These are phyloP conservation scores for Ormyrus nitidulus DNA, from an alignment of 2,888 invertebrate species.

Conservation along the genomic window DNA sequence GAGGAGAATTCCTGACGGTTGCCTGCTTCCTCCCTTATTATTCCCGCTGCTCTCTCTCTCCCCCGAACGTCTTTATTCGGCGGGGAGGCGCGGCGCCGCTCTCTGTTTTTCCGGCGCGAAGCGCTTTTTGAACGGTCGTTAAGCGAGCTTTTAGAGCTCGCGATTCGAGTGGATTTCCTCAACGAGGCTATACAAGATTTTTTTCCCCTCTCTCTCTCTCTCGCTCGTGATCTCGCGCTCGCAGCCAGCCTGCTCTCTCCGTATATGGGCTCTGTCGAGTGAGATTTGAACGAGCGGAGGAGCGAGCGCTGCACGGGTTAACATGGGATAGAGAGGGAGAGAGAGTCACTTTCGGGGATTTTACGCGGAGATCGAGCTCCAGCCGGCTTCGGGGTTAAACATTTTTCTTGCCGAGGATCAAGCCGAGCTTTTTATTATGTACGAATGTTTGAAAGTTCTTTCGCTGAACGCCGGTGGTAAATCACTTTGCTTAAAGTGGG, in stretches of 20 bases:
- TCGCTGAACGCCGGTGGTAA: no score
- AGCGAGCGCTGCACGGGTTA: slow-evolving; percentile 11
- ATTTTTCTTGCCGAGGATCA: neutral
- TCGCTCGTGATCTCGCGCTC: neutral
- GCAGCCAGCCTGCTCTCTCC: neutral
- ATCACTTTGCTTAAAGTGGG: no score
- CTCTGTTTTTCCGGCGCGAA: neutral
- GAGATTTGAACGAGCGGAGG: slow-evolving; percentile 44
- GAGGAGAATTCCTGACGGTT: slow-evolving; percentile 4
- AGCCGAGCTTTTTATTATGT: neutral
- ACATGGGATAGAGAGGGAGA: neutral
- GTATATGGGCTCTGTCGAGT: slow-evolving; percentile 22
- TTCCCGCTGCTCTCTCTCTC: neutral
- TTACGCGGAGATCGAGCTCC: slow-evolving; percentile 4
- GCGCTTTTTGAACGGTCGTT: slow-evolving; percentile 26
- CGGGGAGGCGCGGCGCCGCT: no score
- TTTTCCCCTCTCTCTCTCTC: neutral
- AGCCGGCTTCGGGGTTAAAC: neutral
- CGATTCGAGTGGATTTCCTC: slow-evolving; percentile 47
- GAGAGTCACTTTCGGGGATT: slow-evolving; percentile 38
- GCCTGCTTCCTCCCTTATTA: neutral
- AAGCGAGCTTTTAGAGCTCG: slow-evolving; percentile 25
- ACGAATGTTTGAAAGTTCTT: neutral
- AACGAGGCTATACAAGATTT: slow-evolving; percentile 21
- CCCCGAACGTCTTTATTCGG: no score